A percentile compares a stretch with the other conserved stretches of the same genome.
Evolutionary conservation across 2,797 vertebrate genomes (phyloP).

Genomic region (Manis javanica): DNA sequence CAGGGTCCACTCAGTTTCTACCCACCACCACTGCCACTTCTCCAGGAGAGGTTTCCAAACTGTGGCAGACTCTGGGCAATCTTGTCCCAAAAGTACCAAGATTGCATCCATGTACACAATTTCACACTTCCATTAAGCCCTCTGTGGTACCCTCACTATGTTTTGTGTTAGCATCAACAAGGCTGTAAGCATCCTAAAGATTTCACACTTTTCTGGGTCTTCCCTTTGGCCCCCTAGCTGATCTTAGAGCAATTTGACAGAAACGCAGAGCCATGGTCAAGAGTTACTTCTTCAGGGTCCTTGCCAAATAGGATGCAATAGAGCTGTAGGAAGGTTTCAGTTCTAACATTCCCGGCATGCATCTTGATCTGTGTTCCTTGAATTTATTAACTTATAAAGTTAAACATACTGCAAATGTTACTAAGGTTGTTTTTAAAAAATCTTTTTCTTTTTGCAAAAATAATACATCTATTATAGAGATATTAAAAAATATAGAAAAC

Average conservation of each 20-base stretch:
- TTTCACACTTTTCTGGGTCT: background rate
- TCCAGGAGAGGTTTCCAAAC: background rate
- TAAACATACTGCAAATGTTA: background rate
- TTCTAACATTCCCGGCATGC: background rate
- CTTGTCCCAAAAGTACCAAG: background rate
- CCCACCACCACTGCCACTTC: no score
- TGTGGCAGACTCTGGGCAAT: background rate
- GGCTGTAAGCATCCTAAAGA: background rate
- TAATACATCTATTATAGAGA: background rate
- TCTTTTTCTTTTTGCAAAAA: background rate
- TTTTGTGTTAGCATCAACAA: background rate
- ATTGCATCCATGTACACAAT: background rate
- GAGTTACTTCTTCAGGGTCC: background rate
- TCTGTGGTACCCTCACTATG: background rate
- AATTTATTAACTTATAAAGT: background rate
- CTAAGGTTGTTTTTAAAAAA: background rate
- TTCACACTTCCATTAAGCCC: background rate
- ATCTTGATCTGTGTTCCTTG: background rate
- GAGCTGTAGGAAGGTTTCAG: background rate
- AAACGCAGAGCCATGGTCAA: background rate
- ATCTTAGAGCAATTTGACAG: background rate
- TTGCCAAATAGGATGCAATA: background rate
- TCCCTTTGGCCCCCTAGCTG: background rate
- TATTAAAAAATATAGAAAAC: constrained; percentile 29
- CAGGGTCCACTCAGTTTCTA: background rate